Percentiles rank a stretch among this genome's conserved stretches.
phyloP scores from a whole-genome alignment of 2,113 vertebrate genomes.

The Chitala chitala region DNA sequence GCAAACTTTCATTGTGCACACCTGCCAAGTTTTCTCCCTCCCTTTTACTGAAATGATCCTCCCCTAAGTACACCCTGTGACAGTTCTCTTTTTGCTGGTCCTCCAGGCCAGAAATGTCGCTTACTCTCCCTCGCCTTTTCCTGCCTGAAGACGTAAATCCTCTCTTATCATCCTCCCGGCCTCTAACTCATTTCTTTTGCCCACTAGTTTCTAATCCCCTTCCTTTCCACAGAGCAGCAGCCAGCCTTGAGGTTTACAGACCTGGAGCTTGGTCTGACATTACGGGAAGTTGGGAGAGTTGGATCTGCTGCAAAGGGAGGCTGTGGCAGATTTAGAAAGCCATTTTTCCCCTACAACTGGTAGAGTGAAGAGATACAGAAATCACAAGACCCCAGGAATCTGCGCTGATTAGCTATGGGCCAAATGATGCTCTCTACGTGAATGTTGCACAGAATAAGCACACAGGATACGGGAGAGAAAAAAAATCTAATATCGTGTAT shows the following conservation, averaged over 20 bases:
- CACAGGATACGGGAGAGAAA: no score
- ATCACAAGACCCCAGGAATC: neutral
- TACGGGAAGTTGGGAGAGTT: no score
- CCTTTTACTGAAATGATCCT: neutral
- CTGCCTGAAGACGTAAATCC: slow-evolving; percentile 5
- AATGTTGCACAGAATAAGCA: neutral
- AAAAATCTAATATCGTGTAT: neutral
- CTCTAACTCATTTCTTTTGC: slow-evolving; percentile 15
- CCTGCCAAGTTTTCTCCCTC: neutral
- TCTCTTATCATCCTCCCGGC: neutral
- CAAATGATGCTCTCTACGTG: neutral
- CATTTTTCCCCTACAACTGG: no score
- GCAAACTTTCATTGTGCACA: neutral
- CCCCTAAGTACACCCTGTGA: neutral
- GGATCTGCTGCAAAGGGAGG: neutral
- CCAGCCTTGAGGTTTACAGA: neutral
- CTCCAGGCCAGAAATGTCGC: slow-evolving; percentile 23
- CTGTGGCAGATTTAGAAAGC: neutral
- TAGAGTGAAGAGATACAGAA: neutral
- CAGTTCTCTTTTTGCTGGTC: neutral
- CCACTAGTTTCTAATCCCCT: slow-evolving; percentile 22
- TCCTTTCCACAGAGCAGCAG: neutral
- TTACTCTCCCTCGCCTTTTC: slow-evolving; percentile 3
- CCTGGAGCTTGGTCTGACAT: neutral
- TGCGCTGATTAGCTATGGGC: neutral